Conservation (phyloP, 2,888 invertebrate genomes). For the Kuschelorhynchus macadamiae region DNA sequence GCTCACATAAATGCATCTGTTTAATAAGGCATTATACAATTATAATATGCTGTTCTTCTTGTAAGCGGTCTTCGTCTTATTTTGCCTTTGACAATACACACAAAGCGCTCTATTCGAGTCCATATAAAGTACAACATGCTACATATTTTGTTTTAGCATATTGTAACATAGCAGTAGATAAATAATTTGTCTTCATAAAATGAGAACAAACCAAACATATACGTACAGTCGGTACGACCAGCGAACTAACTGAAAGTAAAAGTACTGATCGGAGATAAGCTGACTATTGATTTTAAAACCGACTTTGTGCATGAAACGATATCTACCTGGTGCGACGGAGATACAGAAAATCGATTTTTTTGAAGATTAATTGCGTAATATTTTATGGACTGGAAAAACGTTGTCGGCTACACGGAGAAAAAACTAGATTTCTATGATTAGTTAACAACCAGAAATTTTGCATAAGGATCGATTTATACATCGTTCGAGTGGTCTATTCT, state of each 20-base stretch:
- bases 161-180: conserved; percentile 45
- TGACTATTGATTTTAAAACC: conserved; percentile 42
- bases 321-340: conserved; percentile 15
- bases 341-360: conserved; percentile 6
- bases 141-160: conserved; percentile 48
- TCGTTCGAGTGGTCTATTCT: too few species aligned
- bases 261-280: conserved; percentile 46
- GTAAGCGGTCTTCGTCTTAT: conserved; percentile 39
- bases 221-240: conserved; percentile 23
- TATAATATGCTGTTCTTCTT: conserved; percentile 41
- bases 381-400: not conserved
- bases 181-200: conserved; percentile 51
- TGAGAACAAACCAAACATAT: conserved; percentile 40
- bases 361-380: not conserved
- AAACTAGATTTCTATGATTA: too few species aligned
- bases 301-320: conserved; percentile 12
- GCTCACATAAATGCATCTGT: conserved; percentile 23
- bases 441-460: too few species aligned
- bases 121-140: conserved; percentile 47
- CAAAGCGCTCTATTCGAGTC: conserved; percentile 39
- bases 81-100: conserved; percentile 38
- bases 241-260: conserved; percentile 46
- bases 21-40: conserved; percentile 49
- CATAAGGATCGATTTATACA: too few species aligned
- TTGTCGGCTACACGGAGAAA: not conserved